Percentiles rank a stretch among this genome's conserved stretches.
Conservation (phyloP, 2,888 invertebrate genomes). For the Linyphia triangularis region DNA sequence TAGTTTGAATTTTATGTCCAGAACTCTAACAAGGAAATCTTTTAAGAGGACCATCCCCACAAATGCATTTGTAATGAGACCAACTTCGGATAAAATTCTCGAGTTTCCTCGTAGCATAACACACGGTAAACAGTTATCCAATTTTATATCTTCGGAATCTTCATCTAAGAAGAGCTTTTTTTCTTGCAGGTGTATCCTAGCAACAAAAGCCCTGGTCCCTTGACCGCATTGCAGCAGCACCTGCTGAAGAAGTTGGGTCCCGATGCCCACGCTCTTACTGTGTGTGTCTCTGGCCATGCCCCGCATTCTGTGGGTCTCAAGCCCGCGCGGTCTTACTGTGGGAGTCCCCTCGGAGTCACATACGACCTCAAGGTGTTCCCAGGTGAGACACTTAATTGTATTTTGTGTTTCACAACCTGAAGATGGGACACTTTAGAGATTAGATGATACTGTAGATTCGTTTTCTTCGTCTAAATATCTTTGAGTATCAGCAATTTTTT, state of each 20-base stretch:
- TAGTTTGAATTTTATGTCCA: too few relatives aligned
- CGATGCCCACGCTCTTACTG: conserved; percentile 84
- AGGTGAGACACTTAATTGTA: conserved; percentile 83
- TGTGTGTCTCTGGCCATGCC: conserved; percentile 89
- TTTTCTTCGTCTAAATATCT: too few relatives aligned
- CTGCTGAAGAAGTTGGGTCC: conserved; percentile 88
- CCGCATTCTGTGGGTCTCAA: conserved; percentile 95
- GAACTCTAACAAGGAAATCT: too few relatives aligned
- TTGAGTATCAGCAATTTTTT: too few relatives aligned
- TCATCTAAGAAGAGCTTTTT: too few relatives aligned
- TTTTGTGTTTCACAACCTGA: too few relatives aligned
- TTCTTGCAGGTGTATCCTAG: conserved; percentile 38
- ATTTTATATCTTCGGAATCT: too few relatives aligned
- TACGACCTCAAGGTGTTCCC: conserved; percentile 92
- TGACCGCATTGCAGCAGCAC: conserved; percentile 84
- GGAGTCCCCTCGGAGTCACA: conserved; percentile 93
- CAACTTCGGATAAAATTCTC: too few relatives aligned
- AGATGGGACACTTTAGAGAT: too few relatives aligned
- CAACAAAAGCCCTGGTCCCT: conserved; percentile 41
- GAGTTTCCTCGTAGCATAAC: neutral
- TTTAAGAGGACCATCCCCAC: too few relatives aligned
- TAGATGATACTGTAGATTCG: too few relatives aligned
- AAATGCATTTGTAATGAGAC: neutral
- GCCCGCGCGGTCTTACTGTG: conserved; percentile 93
- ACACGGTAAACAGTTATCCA: neutral